Base-by-base conservation (phyloP, 2,113 vertebrate species). In the Balaenoptera acutorostrata region DNA sequence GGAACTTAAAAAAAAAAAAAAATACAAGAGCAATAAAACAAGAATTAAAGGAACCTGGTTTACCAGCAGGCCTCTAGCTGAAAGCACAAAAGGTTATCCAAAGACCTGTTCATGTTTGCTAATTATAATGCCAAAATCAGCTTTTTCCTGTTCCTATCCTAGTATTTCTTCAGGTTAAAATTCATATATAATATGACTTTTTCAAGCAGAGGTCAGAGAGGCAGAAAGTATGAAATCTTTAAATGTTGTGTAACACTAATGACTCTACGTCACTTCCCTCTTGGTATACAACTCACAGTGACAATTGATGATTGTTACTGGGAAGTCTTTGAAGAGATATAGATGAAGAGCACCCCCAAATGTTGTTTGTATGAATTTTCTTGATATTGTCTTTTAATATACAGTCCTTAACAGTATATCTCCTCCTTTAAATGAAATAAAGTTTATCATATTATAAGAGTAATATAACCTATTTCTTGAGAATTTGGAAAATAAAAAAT, bases 141-240 rank as follows among this genome's bases (percentile, higher is more conserved):
- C 5, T 89, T 97, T 87, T 91, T 55, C 46, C 21, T 80, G 68
- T 86, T 95, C 57, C 68, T 83, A 63, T 55, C 41, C 29, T 87
- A 85, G 2, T 88, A 55, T 82, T 78, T 90, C 52, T 90, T 88
- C 46, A 94, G 36, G 72, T 92, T 95, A 95, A 86, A 96, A 63
- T 93, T 97, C 20, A 8, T 14, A 41, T 81, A 33, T 57, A 78
- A 9, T 89, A 8, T 81, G 33, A 74, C 25, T 90, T 97, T 97
- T 69, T 87, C 29, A 77, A 71, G 7, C 59, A 68, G 89, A 66
- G 25, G 13, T 59, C 29, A 57, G 25, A 96, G 23, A 81, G 36
- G 63, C 20, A 91, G 39, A 68, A 90, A 36, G 23, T 61, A 83
- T 84, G 57, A 81, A 75, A 84, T 94, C 41, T 94, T 89, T 49